Conservation (phyloP, 2,797 vertebrate genomes). For the Platalea minor region DNA sequence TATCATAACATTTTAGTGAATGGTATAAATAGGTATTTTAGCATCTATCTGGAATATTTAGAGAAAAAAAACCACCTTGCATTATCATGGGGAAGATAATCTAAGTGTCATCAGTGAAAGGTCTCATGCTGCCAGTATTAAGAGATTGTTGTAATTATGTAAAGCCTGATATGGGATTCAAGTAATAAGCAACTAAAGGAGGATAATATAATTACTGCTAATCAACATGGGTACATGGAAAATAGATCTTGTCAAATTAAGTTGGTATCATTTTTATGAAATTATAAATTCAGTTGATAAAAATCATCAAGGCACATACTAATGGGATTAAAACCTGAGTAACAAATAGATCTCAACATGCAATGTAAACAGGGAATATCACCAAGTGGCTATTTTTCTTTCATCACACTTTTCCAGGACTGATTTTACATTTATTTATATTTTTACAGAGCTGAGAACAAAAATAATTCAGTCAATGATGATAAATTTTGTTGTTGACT, state of each 20-base stretch:
- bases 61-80: neutral
- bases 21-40: neutral
- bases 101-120: neutral
- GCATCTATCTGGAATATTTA: neutral
- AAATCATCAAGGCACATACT: neutral
- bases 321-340: neutral
- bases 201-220: conserved; percentile 21
- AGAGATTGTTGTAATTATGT: neutral
- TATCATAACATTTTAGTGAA: neutral
- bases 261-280: neutral
- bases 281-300: neutral
- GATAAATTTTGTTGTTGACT: neutral
- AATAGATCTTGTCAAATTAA: conserved; percentile 9
- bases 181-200: conserved; percentile 7
- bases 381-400: neutral
- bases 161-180: neutral
- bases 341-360: neutral
- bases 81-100: neutral
- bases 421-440: neutral
- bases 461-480: neutral
- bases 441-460: neutral
- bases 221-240: neutral
- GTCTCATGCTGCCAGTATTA: neutral
- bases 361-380: neutral
- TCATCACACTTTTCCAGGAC: neutral